Percentiles rank a stretch among this genome's conserved stretches.
Conservation (phyloP, 2,888 invertebrate species). For the Napeogenes inachia region DNA sequence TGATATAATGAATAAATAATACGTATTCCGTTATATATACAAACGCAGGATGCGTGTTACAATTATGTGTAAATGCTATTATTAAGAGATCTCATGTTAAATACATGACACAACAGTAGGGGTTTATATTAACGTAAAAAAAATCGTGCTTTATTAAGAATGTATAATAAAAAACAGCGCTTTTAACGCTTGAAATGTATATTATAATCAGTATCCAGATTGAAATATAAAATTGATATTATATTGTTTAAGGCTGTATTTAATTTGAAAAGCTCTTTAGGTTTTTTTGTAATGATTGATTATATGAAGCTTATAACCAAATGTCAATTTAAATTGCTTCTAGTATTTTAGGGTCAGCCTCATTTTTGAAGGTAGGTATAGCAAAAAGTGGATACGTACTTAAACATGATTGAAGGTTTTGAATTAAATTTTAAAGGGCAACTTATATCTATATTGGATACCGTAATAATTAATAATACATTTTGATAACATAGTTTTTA, state of each 20-base stretch:
- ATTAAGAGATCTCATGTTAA: no score
- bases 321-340: constrained; percentile 37
- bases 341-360: constrained; percentile 31
- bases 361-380: constrained; percentile 27
- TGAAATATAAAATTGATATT: neutral
- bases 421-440: constrained; percentile 21
- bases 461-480: constrained; percentile 6
- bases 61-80: no score
- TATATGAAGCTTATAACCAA: constrained; percentile 16
- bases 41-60: no score
- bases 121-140: no score
- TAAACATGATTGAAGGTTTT: constrained; percentile 22
- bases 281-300: constrained; percentile 6
- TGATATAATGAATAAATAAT: neutral
- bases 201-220: no score
- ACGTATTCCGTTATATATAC: neutral
- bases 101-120: no score
- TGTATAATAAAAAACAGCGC: no score
- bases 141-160: no score
- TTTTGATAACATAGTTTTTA: neutral
- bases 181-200: no score
- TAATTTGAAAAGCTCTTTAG: constrained; percentile 6
- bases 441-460: constrained; percentile 6
- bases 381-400: constrained; percentile 7
- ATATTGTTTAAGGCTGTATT: neutral